Percentiles rank a stretch among this genome's conserved stretches.
phyloP scores from a whole-genome alignment of 2,113 vertebrate species.

The Gymnarchus niloticus region DNA sequence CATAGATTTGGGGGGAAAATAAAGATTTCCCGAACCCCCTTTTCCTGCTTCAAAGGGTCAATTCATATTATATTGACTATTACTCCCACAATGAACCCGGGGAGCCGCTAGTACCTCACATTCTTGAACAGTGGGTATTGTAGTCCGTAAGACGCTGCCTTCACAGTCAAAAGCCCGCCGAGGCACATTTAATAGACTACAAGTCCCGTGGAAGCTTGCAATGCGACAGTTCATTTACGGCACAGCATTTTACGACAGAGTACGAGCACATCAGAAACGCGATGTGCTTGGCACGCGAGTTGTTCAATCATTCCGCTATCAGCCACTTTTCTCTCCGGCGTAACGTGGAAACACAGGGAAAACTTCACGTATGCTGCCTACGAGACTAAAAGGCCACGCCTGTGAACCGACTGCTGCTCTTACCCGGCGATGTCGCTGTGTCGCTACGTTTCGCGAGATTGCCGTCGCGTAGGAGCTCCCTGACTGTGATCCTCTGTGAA shows the following conservation, averaged over 20 bases:
- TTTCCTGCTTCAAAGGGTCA: neutral
- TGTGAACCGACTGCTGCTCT: slow-evolving; percentile 38
- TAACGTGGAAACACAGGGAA: neutral
- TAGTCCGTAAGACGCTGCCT: slow-evolving; percentile 35
- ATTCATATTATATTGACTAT: slow-evolving; percentile 26
- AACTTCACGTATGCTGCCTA: neutral
- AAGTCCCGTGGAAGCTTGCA: slow-evolving; percentile 39
- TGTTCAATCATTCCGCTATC: neutral
- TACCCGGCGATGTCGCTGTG: slow-evolving; percentile 64
- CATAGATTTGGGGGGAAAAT: neutral
- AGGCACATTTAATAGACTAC: slow-evolving; percentile 42
- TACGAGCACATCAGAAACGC: neutral
- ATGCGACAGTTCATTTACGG: slow-evolving; percentile 67
- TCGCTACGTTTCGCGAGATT: slow-evolving; percentile 59
- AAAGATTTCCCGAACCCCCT: neutral
- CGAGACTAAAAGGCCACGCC: slow-evolving; percentile 11
- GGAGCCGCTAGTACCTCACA: no score
- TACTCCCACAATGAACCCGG: slow-evolving; percentile 31
- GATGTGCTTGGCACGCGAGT: neutral
- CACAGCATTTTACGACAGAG: slow-evolving; percentile 29
- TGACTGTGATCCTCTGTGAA: slow-evolving; percentile 46
- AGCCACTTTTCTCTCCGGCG: neutral
- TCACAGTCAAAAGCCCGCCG: neutral
- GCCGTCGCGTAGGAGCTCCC: slow-evolving; percentile 2
- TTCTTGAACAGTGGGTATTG: slow-evolving; percentile 19